Conservation (phyloP, 2,113 vertebrate species). For the Promerops cafer region DNA sequence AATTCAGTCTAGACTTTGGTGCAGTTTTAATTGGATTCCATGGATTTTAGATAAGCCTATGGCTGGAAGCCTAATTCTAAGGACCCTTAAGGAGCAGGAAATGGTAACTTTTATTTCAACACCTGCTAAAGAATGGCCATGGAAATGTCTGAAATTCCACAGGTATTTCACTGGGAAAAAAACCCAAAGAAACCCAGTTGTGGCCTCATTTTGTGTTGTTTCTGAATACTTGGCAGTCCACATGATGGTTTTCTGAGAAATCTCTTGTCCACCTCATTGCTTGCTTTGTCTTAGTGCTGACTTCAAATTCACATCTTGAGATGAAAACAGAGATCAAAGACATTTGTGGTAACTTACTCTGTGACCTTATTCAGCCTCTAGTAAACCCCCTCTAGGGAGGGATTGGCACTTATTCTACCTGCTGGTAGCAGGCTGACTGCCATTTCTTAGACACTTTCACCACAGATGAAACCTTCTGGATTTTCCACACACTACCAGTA, state of each 20-base stretch:
- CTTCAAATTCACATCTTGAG: not conserved
- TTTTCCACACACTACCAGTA: not conserved
- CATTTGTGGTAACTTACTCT: not conserved
- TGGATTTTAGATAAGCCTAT: constrained; percentile 76
- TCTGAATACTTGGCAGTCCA: not conserved
- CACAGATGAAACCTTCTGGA: not conserved
- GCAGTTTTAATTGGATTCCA: constrained; percentile 81
- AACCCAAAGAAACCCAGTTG: not conserved
- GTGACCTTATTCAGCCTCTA: not conserved
- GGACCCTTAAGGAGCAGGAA: constrained; percentile 39
- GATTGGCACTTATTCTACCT: not conserved
- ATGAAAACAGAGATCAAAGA: not conserved
- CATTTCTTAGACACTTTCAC: not conserved
- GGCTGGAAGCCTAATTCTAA: constrained; percentile 66
- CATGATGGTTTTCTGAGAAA: not conserved
- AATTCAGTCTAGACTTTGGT: constrained; percentile 75
- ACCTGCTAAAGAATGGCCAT: not conserved
- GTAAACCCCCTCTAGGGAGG: not conserved
- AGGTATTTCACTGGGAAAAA: not conserved
- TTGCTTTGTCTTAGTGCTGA: not conserved
- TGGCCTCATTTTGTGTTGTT: not conserved
- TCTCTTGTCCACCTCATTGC: not conserved
- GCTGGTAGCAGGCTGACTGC: not conserved
- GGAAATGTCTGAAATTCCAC: not conserved
- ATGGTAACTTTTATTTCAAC: constrained; percentile 33